Base-by-base conservation (phyloP, 2,888 invertebrate genomes). In the Pimpla rufipes region DNA sequence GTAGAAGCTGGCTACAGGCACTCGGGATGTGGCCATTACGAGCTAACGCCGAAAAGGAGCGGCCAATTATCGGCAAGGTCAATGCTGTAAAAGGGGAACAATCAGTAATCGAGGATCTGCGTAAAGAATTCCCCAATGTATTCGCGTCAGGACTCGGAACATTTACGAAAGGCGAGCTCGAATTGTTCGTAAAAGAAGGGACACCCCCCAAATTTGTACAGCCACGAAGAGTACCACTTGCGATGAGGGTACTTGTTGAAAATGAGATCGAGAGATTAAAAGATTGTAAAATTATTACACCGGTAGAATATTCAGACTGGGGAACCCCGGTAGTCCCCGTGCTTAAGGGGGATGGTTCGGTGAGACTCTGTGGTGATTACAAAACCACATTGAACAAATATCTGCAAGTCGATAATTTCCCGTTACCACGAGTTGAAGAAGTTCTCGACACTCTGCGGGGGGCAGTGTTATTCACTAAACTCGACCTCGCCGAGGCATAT, bases 401-500 rank as follows among this genome's bases (percentile, higher is more conserved):
- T 42, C 62, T 87, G 6, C 76, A 79, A 45, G 52, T 84, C 6
- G 82, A 85, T 78, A 77, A 74, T 45, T 83, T 86, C 52, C 86
- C 84, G 3, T 55, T 87, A 8, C 86, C 88, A 1, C 64, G 81
- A n/a, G 71, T 86, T 0, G 85, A 88, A 16, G 85, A 88, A 55
- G 29, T 89, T 8, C 81, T 86, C 2, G 73, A 71, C 45, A 84
- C 75, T 1, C 64, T 88, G 2, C 16, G 74, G 21, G 87, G 87
- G 13, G 88, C 89, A 13, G 78, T 76, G 21, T 40, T 79, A 5
- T 91, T 89, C 73, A 83, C 89, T 3, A 92, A 91, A 83, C 78
- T 93, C 7, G 92, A 93, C 83, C 85, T 93, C 13, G 85, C 86
- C 2, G 88, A 92, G 75, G 91, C 91, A 5, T 93, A 92, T 81